A percentile compares a stretch with the other conserved stretches of the same genome.
Conservation (phyloP, 2,888 invertebrate species). For the Macrophya alboannulata region DNA sequence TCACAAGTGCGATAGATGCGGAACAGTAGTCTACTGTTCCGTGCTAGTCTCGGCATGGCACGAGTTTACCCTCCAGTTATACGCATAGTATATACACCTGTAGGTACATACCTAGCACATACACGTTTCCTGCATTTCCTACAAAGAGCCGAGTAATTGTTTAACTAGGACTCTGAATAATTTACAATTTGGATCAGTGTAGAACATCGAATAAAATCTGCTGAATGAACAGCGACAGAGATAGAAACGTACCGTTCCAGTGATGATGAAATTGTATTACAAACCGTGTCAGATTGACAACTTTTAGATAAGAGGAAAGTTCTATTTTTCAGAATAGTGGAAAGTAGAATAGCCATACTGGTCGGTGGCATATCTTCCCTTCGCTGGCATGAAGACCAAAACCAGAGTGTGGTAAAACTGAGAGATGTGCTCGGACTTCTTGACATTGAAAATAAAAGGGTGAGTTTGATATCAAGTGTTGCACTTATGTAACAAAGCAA, state of each 20-base stretch:
- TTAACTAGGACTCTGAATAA: constrained; percentile 32
- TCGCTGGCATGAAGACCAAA: not conserved
- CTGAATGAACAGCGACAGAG: not conserved
- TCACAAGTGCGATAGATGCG: constrained; percentile 42
- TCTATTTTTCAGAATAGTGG: not conserved
- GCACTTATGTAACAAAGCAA: not conserved
- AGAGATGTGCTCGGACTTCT: not conserved
- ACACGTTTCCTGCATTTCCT: constrained; percentile 6
- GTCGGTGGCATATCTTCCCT: too few species aligned
- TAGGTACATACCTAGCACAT: not conserved
- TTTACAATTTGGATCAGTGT: constrained; percentile 34
- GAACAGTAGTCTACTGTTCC: constrained; percentile 17
- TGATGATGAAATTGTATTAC: not conserved
- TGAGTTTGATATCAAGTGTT: constrained; percentile 10
- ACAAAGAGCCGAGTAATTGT: constrained; percentile 38
- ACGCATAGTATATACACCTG: constrained; percentile 18
- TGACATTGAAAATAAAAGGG: not conserved
- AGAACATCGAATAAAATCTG: not conserved
- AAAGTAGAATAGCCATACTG: not conserved
- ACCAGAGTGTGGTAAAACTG: not conserved
- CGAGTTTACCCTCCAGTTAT: constrained; percentile 46
- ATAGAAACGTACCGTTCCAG: not conserved
- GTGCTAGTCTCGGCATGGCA: constrained; percentile 51
- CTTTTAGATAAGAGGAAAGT: not conserved
- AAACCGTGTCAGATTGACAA: too few species aligned